Conservation (phyloP, 2,113 vertebrate species). For the Drymodes brunneopygia region DNA sequence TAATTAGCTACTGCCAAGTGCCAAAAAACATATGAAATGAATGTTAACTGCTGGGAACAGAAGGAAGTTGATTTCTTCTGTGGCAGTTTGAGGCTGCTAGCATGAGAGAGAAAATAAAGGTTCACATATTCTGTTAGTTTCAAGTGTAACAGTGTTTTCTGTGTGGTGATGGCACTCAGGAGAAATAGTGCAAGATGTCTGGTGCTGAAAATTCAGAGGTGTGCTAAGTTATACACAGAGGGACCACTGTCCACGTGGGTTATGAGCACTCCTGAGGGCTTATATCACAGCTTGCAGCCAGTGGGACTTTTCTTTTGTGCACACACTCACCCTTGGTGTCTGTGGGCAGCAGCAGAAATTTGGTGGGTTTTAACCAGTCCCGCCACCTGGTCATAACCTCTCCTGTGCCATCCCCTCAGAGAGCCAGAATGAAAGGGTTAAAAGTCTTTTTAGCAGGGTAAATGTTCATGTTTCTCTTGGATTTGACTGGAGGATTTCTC, state of each 20-base stretch:
- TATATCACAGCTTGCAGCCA: neutral
- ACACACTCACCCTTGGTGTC: neutral
- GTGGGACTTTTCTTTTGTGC: neutral
- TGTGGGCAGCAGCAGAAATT: neutral
- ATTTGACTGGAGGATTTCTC: neutral
- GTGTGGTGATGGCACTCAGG: neutral
- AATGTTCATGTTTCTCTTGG: neutral
- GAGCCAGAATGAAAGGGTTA: neutral
- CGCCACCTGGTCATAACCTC: neutral
- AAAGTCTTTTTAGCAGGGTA: neutral
- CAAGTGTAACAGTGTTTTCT: neutral
- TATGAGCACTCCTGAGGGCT: neutral
- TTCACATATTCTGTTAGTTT: neutral
- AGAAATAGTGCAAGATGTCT: neutral
- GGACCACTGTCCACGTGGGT: neutral
- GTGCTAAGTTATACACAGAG: neutral
- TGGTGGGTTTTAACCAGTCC: neutral
- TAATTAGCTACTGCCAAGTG: constrained; percentile 24
- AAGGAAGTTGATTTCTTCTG: neutral
- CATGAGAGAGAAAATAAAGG: neutral
- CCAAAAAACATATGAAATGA: neutral
- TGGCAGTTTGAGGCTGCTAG: neutral
- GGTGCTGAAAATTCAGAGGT: neutral
- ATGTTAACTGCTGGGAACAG: neutral
- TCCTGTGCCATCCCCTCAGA: neutral